Evolutionary conservation across 2,888 invertebrate genomes (phyloP), one percentile per base, ranked within the genome.

Genomic region (Acleris holmiana): DNA sequence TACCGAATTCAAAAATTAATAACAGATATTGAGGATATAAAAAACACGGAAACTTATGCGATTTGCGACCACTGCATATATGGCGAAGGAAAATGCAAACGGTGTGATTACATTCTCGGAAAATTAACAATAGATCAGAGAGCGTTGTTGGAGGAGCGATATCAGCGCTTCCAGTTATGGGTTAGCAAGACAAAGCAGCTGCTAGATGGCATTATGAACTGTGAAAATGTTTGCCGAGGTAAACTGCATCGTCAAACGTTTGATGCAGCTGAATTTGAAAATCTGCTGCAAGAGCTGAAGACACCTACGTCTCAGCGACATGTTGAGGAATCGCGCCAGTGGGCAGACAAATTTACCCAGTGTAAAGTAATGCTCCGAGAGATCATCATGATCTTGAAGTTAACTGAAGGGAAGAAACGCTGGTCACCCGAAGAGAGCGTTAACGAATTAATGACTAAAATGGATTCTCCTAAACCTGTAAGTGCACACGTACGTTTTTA

Each of bases 31-130:
- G 71, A 59, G 51, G 68, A 67, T 29, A 78, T 85, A 66, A 79
- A 71, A 35, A 73, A 70, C 61, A 74, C 76, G 67, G 72, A 80
- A 53, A 64, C 76, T 0, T 60, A 74, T 21, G 75, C 75, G 0
- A 54, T 81, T 29, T 87, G 86, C 57, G 69, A 77, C 1, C 71
- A 80, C 61, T 86, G 85, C 66, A 81, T 77, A 47, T 63, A 63
- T 13, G 78, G 68, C 2, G 61, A 66, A 4, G 73, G 69, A 18
- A 76, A 77, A 67, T 87, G 86, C 68, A 73, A 74, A 56, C 74
- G 76, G 68, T 87, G 86, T 65, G 73, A 78, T 23, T 76, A 73
- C 46, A 70, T 82, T 17, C 66, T 76, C 2, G 72, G 68, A 35
- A 77, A 76, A 58, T 82, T 76, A 61, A 54, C 13, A 23, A 23